Evolutionary conservation across 2,113 vertebrate species (phyloP), one percentile per base, ranked within the genome.

Genomic region (Notarius lentiginosus): DNA sequence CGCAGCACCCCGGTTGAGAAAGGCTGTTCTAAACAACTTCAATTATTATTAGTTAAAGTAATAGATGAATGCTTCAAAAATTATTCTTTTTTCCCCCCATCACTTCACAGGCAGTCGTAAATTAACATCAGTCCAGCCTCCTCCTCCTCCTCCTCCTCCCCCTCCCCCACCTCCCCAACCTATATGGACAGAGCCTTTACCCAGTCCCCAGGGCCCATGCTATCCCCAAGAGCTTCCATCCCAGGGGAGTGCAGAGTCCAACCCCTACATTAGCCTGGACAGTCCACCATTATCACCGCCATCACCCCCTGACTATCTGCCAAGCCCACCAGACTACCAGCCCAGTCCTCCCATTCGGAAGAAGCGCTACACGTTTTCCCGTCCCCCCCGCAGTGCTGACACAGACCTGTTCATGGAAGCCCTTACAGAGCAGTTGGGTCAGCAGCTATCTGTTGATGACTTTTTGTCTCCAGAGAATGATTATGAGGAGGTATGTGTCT

Each of bases 201-300:
- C 94, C 5, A 93, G 94, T 27, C 96, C 96, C 76, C 95, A 95
- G 61, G 93, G 95, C 77, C 94, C 89, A 22, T 94, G 92, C 87
- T 97, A 96, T 84, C 86, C 92, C 18, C 95, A 95, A 8, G 95
- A 93, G n/a, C 92, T 96, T 86, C 96, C 96, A 1, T 97, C 96
- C n/a, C 98, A 97, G 51, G 96, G 93, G 93, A 99, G 97, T 92
- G 97, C 94, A 0, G 98, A 99, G 89, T 98, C 97, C 80, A 99
- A 99, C 91, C 98, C 97, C 17, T 99, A 99, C 6, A 96, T 98
- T 80, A 99, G 97, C 94, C 94, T 99, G 63, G 98, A 99, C 93
- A 98, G 98, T 91, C 96, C 97, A 0, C 94, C 95, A 1, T 95
- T 95, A 0, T 98, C 98, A 8, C 97, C 98, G 3, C 95, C 97